Evolutionary conservation across 2,113 vertebrate species (phyloP), one percentile per base, ranked within the genome.

Genomic region (Osmerus mordax): DNA sequence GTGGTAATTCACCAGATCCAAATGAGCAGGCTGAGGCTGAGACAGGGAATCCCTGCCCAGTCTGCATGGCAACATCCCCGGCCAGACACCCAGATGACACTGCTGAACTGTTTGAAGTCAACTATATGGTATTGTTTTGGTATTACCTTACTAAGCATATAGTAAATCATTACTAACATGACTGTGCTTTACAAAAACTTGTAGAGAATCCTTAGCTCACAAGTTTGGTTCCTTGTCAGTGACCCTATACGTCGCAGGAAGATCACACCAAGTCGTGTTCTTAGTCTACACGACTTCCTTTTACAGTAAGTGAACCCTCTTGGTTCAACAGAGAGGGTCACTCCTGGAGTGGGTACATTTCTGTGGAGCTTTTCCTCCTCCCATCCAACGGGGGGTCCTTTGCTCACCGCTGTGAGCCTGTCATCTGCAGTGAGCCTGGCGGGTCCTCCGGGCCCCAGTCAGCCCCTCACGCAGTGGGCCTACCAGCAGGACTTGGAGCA

Each of bases 401-500:
- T 87, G 64, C 70, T 65, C 70, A 78, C 87, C 86, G 89, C 94
- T 94, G 90, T 81, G 51, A 53, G 86, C 87, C 74, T 84, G 84
- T 86, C 85, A 86, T 87, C 88, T 87, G 88, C 91, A 92, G 90
- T 85, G 86, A 84, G 88, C 72, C 86, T 88, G 71, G 89, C 91
- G 89, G 84, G 86, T 85, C 76, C 82, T 83, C 81, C 87, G 67
- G 73, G 90, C 90, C 85, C 85, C 76, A 83, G 76, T 78, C 75
- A 73, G 90, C 87, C 91, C 90, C 79, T 87, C 88, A 88, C 72
- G 85, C 78, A 87, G 77, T 62, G 87, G 75, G 79, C 56, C 79
- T 90, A 93, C 91, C 94, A 96, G 92, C 87, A 88, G 93, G 93
- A 93, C 84, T 85, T 61, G 73, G 78, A 91, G 92, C 94, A 94